Conservation (phyloP, 2,113 vertebrate genomes). For the Dinomys branickii region DNA sequence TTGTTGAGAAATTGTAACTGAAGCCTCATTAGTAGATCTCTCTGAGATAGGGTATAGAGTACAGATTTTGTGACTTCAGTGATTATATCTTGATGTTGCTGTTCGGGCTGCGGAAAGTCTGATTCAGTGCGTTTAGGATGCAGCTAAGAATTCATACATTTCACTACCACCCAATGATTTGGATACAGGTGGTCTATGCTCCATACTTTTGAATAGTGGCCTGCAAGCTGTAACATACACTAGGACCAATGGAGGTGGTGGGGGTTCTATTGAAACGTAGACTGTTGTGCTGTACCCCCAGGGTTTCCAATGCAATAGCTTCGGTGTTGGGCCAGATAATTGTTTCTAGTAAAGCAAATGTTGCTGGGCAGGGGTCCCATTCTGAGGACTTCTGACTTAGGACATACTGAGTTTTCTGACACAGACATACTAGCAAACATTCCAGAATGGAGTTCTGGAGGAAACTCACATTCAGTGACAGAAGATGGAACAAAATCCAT, state of each 20-base stretch:
- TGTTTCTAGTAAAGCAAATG: background rate
- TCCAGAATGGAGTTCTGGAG: background rate
- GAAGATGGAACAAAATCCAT: background rate
- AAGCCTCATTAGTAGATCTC: background rate
- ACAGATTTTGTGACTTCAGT: slow-evolving; percentile 9
- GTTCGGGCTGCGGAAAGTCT: background rate
- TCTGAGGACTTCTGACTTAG: background rate
- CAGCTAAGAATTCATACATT: background rate
- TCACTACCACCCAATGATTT: background rate
- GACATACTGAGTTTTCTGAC: background rate
- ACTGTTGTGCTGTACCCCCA: background rate
- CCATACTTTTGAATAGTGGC: background rate
- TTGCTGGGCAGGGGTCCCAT: background rate
- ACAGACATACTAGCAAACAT: background rate
- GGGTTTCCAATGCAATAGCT: background rate
- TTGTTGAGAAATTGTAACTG: background rate
- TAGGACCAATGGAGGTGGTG: background rate
- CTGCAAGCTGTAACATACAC: background rate
- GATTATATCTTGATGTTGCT: background rate
- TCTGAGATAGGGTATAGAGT: background rate
- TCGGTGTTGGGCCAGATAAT: background rate
- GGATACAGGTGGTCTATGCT: background rate
- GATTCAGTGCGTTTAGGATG: background rate
- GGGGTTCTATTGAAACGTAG: background rate
- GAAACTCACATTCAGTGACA: background rate